These are phyloP conservation scores for Synergus japonicus DNA, from an alignment of 2,888 invertebrate species.

Conservation along the genomic window DNA sequence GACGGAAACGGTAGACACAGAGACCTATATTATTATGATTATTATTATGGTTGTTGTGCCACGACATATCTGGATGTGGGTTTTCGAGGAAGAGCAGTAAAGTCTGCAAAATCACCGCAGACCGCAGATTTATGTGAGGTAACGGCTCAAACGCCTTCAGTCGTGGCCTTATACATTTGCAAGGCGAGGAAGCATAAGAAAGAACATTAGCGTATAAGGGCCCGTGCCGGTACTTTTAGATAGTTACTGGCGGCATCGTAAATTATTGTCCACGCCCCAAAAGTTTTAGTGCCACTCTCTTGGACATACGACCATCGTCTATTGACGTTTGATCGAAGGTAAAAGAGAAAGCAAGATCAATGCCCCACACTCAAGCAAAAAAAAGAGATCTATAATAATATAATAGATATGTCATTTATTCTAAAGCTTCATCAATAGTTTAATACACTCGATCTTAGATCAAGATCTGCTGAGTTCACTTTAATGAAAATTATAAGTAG, in stretches of 20 bases:
- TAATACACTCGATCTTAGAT: background rate
- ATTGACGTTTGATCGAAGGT: conserved; percentile 46
- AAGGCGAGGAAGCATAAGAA: conserved; percentile 48
- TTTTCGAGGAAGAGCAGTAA: conserved; percentile 73
- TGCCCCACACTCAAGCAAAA: background rate
- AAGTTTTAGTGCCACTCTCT: conserved; percentile 70
- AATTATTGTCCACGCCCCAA: conserved; percentile 74
- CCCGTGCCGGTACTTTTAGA: conserved; percentile 71
- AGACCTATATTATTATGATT: conserved; percentile 29
- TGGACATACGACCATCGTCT: conserved; percentile 56
- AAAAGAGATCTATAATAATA: background rate
- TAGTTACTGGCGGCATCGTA: conserved; percentile 74
- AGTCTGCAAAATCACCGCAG: conserved; percentile 58
- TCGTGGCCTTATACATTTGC: conserved; percentile 47
- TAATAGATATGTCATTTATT: too few species aligned
- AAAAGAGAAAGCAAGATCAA: background rate
- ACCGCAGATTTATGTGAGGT: conserved; percentile 74
- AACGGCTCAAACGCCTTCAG: conserved; percentile 57
- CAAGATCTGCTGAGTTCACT: background rate
- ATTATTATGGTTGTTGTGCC: conserved; percentile 20
- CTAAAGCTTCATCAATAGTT: background rate
- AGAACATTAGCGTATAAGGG: conserved; percentile 44
- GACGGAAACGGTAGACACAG: background rate
- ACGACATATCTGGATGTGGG: conserved; percentile 56
- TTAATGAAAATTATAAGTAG: too few species aligned